Base-by-base conservation (phyloP, 1,140 invertebrate genomes). In the Zaprionus kolodkinae region DNA sequence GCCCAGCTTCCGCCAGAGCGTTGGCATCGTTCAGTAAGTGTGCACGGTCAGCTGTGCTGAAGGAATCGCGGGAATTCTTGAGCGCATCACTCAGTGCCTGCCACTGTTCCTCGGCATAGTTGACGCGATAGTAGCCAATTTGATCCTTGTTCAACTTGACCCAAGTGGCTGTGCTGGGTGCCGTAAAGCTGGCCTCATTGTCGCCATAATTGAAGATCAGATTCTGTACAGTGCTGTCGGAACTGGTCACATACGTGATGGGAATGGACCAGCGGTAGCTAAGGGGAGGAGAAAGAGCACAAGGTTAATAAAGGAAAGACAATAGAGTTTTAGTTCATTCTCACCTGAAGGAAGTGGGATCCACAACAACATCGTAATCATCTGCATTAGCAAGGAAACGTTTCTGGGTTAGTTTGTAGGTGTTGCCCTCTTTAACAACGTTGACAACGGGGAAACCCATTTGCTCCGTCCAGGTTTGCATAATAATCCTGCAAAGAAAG, bases 381-480 rank as follows among this genome's bases (percentile, higher is more conserved):
- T 95, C 94, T 0, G 94, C 93, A 92, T 97, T 95, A 1, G 94
- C 93, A 0, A 97, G 93, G 85, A 97, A 98, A 74, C 97, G 92
- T 70, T 95, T 94, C 82, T 98, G 97, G 0, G 94, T 96, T 0
- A 98, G 93, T 3, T 93, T 93, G 55, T 95, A 95, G 3, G 91
- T 94, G 48, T 94, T 94, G 3, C 84, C 79, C 55, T 63, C 74
- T 21, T 88, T 91, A n/a, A 92, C 79, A 3, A 97, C 95, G 2
- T 93, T 95, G 0, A 99, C 93, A 0, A 98, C 94, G 0, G 98
- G 98, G 78, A 96, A 97, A 7, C 98, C 98, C 96, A 97, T 98
- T 93, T 99, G 98, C 40, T 95, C 94, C 0, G 97, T 98, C 97
- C 97, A 99, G 0, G 97, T 98, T 77, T 98, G 95, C 96, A 99